Evolutionary conservation across 2,888 invertebrate species (phyloP).

Genomic region (Hirtodrosophila histrioides): DNA sequence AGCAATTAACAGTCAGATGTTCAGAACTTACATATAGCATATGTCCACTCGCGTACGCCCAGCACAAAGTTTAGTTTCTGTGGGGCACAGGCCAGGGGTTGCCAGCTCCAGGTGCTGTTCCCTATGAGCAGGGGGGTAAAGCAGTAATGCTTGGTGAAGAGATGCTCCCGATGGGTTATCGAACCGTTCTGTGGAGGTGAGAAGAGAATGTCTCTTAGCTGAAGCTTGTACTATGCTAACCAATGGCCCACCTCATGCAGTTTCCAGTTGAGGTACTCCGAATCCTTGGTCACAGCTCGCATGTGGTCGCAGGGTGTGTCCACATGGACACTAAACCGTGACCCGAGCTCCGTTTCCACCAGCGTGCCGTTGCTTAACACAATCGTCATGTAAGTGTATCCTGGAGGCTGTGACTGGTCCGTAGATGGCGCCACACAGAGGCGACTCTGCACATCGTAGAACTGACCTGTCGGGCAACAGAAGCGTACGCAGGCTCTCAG

Average conservation of each 20-base stretch:
- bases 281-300: conserved; percentile 57
- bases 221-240: too few species aligned
- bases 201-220: background rate
- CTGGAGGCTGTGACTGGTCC: conserved; percentile 5
- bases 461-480: conserved; percentile 76
- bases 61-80: conserved; percentile 72
- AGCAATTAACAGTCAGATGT: background rate
- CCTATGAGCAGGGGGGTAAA: conserved; percentile 52
- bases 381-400: conserved; percentile 47
- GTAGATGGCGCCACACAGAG: conserved; percentile 33
- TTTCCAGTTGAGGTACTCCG: conserved; percentile 54
- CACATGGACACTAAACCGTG: conserved; percentile 62
- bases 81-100: conserved; percentile 73
- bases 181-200: conserved; percentile 65
- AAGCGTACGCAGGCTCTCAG: conserved; percentile 81
- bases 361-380: conserved; percentile 57
- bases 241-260: conserved; percentile 53
- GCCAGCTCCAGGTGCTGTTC: conserved; percentile 76
- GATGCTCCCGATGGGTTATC: conserved; percentile 59
- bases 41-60: conserved; percentile 79
- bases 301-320: conserved; percentile 75
- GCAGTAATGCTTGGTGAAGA: conserved; percentile 76
- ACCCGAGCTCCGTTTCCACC: conserved; percentile 29
- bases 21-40: conserved; percentile 76
- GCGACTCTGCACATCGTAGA: conserved; percentile 58